Evolutionary conservation across 2,797 vertebrate genomes (phyloP).

Genomic region (Huso huso): DNA sequence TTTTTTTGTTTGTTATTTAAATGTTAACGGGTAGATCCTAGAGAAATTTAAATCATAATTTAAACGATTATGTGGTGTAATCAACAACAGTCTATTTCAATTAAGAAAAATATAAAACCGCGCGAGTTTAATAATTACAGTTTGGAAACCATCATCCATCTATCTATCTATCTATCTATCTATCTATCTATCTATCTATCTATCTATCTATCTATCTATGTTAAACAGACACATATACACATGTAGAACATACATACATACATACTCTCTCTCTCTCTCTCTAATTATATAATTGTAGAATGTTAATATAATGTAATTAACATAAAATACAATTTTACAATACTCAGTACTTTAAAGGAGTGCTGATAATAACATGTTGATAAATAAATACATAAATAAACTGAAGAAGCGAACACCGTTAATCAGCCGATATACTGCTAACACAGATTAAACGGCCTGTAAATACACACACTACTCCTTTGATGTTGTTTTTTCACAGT

Average conservation of each 20-base stretch:
- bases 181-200: constrained; percentile 3
- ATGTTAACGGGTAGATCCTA: too few relatives aligned
- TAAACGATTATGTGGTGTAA: too few relatives aligned
- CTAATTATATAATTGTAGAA: not conserved
- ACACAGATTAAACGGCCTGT: not conserved
- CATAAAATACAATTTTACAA: too few relatives aligned
- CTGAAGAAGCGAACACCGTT: not conserved
- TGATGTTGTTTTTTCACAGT: constrained; percentile 61
- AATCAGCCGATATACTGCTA: too few relatives aligned
- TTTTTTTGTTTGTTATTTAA: too few relatives aligned
- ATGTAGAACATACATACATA: too few relatives aligned
- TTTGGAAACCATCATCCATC: not conserved
- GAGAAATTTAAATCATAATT: too few relatives aligned
- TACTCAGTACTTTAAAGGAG: too few relatives aligned
- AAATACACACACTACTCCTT: constrained; percentile 46
- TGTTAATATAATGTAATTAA: too few relatives aligned
- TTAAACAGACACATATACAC: not conserved
- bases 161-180: not conserved
- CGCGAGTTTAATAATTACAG: too few relatives aligned
- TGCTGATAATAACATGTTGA: not conserved
- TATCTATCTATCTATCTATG: not conserved
- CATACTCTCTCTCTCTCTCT: constrained; percentile 6
- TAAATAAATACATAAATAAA: not conserved
- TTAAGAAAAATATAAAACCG: too few relatives aligned
- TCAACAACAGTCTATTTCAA: too few relatives aligned